Evolutionary conservation across 1,140 invertebrate genomes (phyloP).

Genomic region (Mercenaria mercenaria): DNA sequence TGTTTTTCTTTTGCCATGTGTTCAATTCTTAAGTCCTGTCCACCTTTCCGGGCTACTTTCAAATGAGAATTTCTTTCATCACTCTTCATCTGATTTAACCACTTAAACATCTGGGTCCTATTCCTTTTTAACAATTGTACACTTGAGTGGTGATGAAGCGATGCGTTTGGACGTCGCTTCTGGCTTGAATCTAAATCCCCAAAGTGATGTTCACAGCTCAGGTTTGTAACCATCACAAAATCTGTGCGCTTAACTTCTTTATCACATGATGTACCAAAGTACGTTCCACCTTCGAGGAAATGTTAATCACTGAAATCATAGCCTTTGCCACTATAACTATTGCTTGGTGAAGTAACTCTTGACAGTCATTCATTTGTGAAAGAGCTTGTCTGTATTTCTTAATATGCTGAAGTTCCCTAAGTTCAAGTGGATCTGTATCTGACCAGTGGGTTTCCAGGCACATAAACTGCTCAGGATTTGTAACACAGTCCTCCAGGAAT

Average conservation of each 20-base stretch:
- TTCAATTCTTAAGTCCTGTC: neutral
- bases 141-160: slow-evolving; percentile 29
- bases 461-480: neutral
- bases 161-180: slow-evolving; percentile 40
- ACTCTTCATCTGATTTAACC: neutral
- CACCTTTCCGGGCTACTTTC: neutral
- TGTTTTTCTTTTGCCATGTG: neutral
- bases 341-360: neutral
- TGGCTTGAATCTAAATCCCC: slow-evolving; percentile 38
- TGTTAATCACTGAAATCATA: slow-evolving; percentile 4
- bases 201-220: slow-evolving; percentile 54
- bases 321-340: neutral
- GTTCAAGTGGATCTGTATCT: neutral
- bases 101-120: neutral
- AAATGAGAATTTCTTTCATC: neutral
- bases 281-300: slow-evolving; percentile 22
- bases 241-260: neutral
- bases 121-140: slow-evolving; percentile 41
- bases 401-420: neutral
- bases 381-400: neutral
- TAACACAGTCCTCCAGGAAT: slow-evolving; percentile 11
- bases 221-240: slow-evolving; percentile 10
- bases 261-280: neutral
- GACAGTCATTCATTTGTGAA: neutral
- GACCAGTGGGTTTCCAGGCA: neutral